Evolutionary conservation across 53 echinoderm and acorn worm species (phyloP).

Genomic region (Luidia sarsii): DNA sequence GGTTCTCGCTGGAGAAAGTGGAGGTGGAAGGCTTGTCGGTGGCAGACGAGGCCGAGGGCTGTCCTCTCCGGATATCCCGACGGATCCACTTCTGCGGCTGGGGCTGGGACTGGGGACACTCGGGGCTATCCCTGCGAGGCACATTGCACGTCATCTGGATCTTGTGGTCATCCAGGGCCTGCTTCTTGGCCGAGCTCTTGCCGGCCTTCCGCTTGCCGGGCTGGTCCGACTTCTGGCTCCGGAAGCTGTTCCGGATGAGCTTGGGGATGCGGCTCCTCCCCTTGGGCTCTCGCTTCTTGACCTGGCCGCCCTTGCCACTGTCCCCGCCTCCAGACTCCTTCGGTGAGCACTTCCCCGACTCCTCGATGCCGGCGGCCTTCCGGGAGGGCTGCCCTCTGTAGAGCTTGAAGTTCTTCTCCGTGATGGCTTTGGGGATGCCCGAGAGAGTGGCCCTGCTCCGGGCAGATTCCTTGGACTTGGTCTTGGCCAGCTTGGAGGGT

Average conservation of each 20-base stretch:
- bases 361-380: background rate
- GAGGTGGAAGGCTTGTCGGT: slow-evolving; percentile 9
- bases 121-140: background rate
- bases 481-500: slow-evolving; percentile 2
- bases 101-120: background rate
- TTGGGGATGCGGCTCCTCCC: slow-evolving; percentile 56
- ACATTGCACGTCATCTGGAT: slow-evolving; percentile 54
- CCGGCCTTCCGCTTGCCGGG: slow-evolving; percentile 21
- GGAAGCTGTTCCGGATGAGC: slow-evolving; percentile 58
- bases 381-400: slow-evolving; percentile 10
- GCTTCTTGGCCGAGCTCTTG: slow-evolving; percentile 15
- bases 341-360: background rate
- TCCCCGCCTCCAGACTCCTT: background rate
- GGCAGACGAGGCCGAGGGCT: background rate
- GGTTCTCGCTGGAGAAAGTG: slow-evolving; percentile 67
- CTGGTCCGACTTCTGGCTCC: slow-evolving; percentile 32
- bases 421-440: slow-evolving; percentile 58
- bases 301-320: background rate
- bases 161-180: slow-evolving; percentile 14
- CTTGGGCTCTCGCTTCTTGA: slow-evolving; percentile 60
- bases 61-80: background rate
- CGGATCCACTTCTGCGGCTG: slow-evolving; percentile 2
- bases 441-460: slow-evolving; percentile 25
- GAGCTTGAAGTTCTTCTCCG: slow-evolving; percentile 37
- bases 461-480: slow-evolving; percentile 22